Evolutionary conservation across 2,888 invertebrate genomes (phyloP).

Genomic region (Hyalella azteca): DNA sequence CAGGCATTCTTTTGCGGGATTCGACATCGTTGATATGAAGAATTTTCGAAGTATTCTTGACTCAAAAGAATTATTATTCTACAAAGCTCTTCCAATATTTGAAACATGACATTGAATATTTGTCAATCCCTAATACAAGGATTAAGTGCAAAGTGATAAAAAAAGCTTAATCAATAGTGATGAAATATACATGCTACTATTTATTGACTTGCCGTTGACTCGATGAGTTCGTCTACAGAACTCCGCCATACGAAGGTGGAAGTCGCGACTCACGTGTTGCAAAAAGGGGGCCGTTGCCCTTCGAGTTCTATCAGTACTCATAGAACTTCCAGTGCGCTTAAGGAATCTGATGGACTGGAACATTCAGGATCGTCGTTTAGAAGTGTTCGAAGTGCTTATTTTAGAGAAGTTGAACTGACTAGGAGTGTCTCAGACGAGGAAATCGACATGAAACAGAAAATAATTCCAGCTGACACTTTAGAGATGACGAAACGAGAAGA

Average conservation of each 20-base stretch:
- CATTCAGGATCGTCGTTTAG: constrained; percentile 14
- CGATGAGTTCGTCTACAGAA: too few relatives aligned
- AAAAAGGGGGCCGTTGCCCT: background rate
- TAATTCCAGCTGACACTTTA: background rate
- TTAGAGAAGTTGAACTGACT: constrained; percentile 18
- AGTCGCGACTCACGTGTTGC: background rate
- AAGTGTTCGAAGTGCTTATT: constrained; percentile 14
- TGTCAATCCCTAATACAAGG: too few relatives aligned
- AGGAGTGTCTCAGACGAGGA: background rate
- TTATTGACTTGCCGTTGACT: too few relatives aligned
- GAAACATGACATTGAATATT: too few relatives aligned
- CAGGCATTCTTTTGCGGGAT: too few relatives aligned
- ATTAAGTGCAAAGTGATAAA: too few relatives aligned
- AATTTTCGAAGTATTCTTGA: too few relatives aligned
- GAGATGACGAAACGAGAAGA: background rate
- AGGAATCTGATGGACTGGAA: background rate
- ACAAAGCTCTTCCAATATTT: too few relatives aligned
- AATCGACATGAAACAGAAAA: constrained; percentile 22
- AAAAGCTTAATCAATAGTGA: too few relatives aligned
- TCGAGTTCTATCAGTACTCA: background rate
- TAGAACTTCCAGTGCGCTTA: background rate
- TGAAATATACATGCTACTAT: too few relatives aligned
- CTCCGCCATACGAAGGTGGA: constrained; percentile 13
- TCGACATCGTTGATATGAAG: too few relatives aligned
- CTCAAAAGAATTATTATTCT: too few relatives aligned